These are phyloP conservation scores for Thryonomys swinderianus DNA, from an alignment of 2,113 vertebrate genomes.

Conservation along the genomic window DNA sequence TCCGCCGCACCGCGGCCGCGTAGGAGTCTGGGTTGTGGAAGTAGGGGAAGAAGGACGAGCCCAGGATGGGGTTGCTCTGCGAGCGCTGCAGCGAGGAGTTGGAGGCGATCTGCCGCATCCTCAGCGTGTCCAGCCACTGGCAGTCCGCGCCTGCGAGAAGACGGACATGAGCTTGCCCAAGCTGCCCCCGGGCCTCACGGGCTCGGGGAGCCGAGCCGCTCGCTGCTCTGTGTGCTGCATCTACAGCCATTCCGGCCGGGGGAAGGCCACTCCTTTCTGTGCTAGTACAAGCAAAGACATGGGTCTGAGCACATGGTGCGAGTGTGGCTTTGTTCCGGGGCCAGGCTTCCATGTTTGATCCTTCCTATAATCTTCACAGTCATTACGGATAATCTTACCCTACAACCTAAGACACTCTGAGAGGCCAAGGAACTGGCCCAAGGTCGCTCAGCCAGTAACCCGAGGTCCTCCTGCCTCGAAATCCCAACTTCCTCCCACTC, in stretches of 20 bases:
- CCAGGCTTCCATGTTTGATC: neutral
- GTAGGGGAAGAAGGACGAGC: slow-evolving; percentile 90
- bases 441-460: neutral
- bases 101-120: slow-evolving; percentile 88
- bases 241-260: neutral
- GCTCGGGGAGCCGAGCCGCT: neutral
- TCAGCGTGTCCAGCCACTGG: slow-evolving; percentile 92
- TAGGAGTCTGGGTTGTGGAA: slow-evolving; percentile 92
- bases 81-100: slow-evolving; percentile 85
- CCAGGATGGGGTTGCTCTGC: slow-evolving; percentile 88
- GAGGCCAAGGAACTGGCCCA: neutral
- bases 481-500: neutral
- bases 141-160: slow-evolving; percentile 85
- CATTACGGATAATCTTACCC: neutral
- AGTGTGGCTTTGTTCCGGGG: neutral
- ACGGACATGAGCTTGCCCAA: neutral
- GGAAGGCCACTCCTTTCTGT: neutral
- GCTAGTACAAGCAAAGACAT: neutral
- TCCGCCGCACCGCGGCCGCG: slow-evolving; percentile 92
- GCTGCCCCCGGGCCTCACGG: neutral
- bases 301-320: neutral
- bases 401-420: neutral
- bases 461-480: neutral
- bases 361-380: neutral
- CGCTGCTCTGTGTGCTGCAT: neutral